Conservation (phyloP, 2,113 vertebrate genomes). For the Caretta caretta region DNA sequence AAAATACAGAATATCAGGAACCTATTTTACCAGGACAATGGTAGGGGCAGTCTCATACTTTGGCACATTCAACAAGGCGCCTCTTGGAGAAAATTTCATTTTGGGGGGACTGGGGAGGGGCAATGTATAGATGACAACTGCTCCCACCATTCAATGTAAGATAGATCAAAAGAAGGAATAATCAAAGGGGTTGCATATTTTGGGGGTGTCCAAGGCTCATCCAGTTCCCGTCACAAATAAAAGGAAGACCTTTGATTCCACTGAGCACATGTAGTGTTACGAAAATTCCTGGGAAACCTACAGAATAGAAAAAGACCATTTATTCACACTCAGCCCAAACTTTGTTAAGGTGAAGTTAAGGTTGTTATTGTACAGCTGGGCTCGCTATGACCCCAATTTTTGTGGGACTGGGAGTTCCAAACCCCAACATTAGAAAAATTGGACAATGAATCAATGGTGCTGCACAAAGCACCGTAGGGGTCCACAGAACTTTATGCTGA, state of each 20-base stretch:
- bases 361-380: accelerated
- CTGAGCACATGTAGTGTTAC: background rate
- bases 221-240: accelerated
- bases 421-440: no score
- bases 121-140: background rate
- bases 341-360: background rate
- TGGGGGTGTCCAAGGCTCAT: background rate
- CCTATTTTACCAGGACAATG: background rate
- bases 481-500: no score
- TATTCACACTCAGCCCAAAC: background rate
- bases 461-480: no score
- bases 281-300: background rate
- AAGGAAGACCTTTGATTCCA: background rate
- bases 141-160: accelerated
- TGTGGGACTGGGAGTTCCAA: no score
- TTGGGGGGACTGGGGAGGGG: background rate
- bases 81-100: background rate
- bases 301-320: no score
- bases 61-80: background rate
- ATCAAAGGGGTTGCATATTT: accelerated
- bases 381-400: background rate
- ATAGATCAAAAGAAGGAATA: background rate
- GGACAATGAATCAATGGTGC: no score
- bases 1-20: background rate
- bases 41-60: background rate